These are phyloP conservation scores for Wasmannia auropunctata DNA, from an alignment of 1,140 invertebrate species.

Conservation along the genomic window DNA sequence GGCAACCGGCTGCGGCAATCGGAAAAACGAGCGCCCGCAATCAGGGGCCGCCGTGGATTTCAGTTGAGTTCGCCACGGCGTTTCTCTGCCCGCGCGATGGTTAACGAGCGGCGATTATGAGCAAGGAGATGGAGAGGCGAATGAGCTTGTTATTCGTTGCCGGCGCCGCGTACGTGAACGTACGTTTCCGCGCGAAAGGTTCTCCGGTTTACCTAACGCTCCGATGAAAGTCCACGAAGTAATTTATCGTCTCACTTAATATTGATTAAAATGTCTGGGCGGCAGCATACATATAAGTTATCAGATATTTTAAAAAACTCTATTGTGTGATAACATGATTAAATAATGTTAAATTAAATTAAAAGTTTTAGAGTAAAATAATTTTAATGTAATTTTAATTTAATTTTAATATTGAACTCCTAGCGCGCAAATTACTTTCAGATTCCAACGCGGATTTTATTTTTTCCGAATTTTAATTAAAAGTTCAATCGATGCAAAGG, in stretches of 20 bases:
- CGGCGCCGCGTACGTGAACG: neutral
- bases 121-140: slow-evolving; percentile 9
- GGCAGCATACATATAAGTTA: neutral
- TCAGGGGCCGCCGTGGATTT: slow-evolving; percentile 27
- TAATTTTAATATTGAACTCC: too few relatives aligned
- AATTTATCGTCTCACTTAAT: neutral
- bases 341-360: too few relatives aligned
- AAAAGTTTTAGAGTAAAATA: too few relatives aligned
- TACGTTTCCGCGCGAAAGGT: neutral
- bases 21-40: slow-evolving; percentile 48
- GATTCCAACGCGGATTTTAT: neutral
- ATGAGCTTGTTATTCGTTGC: slow-evolving; percentile 39
- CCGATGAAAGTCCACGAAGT: neutral
- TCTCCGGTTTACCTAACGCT: neutral
- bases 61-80: neutral
- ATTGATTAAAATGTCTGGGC: neutral
- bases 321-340: too few relatives aligned
- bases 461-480: neutral
- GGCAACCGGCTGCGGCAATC: slow-evolving; percentile 49
- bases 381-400: too few relatives aligned
- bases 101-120: slow-evolving; percentile 51
- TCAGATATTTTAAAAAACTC: too few relatives aligned
- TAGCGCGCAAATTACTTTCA: slow-evolving; percentile 1
- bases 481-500: neutral
- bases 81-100: neutral